Evolutionary conservation across 2,888 invertebrate genomes (phyloP), one percentile per base, ranked within the genome.

Genomic region (Tanypteryx hageni): DNA sequence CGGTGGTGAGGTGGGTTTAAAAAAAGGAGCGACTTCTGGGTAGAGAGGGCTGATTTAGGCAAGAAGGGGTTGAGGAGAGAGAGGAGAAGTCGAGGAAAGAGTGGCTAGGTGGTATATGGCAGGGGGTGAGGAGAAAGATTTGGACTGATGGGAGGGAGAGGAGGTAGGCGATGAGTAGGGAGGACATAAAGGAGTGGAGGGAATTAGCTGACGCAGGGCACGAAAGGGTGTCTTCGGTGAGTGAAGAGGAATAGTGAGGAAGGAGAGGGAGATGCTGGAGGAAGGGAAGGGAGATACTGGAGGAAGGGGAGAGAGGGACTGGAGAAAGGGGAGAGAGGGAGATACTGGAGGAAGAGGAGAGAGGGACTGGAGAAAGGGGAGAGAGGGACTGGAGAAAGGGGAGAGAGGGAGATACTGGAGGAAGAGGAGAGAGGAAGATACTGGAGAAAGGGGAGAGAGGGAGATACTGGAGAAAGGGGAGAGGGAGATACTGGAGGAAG

Each of bases 191-290:
- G 61, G 61, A 86, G 86, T 31, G 31, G 83, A 64, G 89, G 83
- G 64, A 56, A 64, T 89, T 89, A 31, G 89, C 89, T 89, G 89
- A 89, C 89, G 89, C 64, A 64, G 76, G 10, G n/a, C 76, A 76
- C 13, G 27, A 27, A 76, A 44, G 44, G 76, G 76, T 8, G 76
- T 27, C 76, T 27, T 76, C 76, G 27, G 76, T 27, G 27, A 27
- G 22, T 76, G 76, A 76, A 76, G 76, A 76, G 76, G 76, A 27
- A 22, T 13, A 22, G 11, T 13, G 22, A 76, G 22, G 27, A 44
- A 27, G 76, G 27, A 76, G 76, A 76, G 76, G 76, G 76, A n/a
- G 76, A 27, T 22, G 76, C 76, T 22, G 22, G 27, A 76, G 76
- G 76, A n/a, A n/a, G n/a, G n/a, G n/a, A 44, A 5, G n/a, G n/a